Percentiles rank a stretch among this genome's conserved stretches.
phyloP scores from a whole-genome alignment of 2,113 vertebrate species.

The Saguinus midas region DNA sequence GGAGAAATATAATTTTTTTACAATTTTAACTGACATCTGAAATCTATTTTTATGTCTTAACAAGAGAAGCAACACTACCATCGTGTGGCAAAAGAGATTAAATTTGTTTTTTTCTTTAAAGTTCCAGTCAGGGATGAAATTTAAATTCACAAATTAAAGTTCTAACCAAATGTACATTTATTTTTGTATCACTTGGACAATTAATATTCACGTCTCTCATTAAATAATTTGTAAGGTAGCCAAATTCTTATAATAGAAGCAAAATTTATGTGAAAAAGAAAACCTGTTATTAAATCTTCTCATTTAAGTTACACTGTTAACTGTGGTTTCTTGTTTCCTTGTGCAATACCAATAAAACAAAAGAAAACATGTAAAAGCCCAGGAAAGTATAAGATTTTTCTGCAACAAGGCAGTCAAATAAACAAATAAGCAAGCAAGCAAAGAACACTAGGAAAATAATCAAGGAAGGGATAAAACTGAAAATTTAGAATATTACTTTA shows the following conservation, averaged over 20 bases:
- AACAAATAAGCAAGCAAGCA: background rate
- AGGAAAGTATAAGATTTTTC: background rate
- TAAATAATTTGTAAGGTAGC: constrained; percentile 21
- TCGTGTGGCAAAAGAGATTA: constrained; percentile 75
- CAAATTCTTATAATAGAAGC: background rate
- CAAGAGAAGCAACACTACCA: constrained; percentile 81
- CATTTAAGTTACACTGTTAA: background rate
- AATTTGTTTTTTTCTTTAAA: background rate
- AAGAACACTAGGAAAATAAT: background rate
- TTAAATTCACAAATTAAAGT: background rate
- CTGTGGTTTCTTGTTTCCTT: background rate
- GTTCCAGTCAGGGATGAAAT: background rate
- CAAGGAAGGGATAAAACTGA: background rate
- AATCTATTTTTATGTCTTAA: constrained; percentile 34
- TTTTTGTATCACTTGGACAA: background rate
- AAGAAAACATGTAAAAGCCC: background rate
- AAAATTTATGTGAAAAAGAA: constrained; percentile 40
- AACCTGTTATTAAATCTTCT: background rate
- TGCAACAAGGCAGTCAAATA: background rate
- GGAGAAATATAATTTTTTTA: constrained; percentile 34
- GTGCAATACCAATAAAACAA: background rate
- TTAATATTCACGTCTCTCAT: background rate
- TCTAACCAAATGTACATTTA: background rate
- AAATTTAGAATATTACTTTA: background rate
- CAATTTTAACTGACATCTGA: background rate